phyloP scores from a whole-genome alignment of 2,888 invertebrate species.

The Zaprionus bogoriensis region DNA sequence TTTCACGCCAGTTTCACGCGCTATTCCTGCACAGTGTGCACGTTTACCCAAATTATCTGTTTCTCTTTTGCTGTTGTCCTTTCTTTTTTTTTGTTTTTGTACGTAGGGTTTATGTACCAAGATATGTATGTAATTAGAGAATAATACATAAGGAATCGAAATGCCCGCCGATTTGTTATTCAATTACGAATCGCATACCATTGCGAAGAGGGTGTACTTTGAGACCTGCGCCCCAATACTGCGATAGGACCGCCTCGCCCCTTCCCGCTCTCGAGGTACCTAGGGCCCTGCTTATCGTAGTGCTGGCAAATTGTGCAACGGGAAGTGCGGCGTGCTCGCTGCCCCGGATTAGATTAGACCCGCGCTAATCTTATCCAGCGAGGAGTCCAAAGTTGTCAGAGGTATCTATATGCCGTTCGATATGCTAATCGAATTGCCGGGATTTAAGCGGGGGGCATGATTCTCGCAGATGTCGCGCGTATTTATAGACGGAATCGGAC shows the following conservation, averaged over 20 bases:
- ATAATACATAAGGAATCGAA: conserved; percentile 43
- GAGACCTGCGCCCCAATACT: conserved; percentile 27
- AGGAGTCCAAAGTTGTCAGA: conserved; percentile 5
- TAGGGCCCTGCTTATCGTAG: conserved; percentile 12
- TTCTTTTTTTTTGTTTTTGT: conserved; percentile 27
- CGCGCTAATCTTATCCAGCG: conserved; percentile 59
- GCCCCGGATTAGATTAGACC: conserved; percentile 58
- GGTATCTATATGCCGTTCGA: neutral
- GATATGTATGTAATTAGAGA: conserved; percentile 52
- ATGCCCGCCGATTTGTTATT: neutral
- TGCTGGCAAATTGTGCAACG: conserved; percentile 24
- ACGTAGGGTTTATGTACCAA: conserved; percentile 51
- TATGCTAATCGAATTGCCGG: neutral
- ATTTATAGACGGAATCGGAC: neutral
- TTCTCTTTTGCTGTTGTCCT: neutral
- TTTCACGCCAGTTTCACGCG: conserved; percentile 9
- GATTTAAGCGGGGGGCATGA: neutral
- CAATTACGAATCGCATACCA: no score
- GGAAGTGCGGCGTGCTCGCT: conserved; percentile 22
- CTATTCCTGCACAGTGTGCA: neutral
- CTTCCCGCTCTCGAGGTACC: neutral
- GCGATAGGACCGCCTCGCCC: no score
- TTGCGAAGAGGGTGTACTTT: conserved; percentile 46
- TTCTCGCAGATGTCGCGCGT: neutral
- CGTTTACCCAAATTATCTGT: neutral